Evolutionary conservation across 2,797 vertebrate species (phyloP).

Genomic region (Thamnophis elegans): DNA sequence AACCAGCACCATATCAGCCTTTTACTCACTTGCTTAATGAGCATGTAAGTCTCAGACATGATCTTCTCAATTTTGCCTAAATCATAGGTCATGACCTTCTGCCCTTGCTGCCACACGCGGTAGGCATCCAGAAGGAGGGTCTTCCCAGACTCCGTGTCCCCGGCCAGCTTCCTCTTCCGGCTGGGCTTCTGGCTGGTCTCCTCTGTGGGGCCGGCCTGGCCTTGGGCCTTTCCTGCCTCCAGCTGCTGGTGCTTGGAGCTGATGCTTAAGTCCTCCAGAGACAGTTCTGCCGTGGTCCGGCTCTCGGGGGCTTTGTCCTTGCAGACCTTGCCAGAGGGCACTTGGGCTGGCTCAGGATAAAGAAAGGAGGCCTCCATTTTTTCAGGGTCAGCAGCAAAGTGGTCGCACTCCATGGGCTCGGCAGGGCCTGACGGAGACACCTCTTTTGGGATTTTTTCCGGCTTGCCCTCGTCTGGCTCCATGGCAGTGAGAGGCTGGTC

Average conservation of each 20-base stretch:
- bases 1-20: not conserved
- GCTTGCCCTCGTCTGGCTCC: constrained; percentile 68
- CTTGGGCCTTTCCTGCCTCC: constrained; percentile 63
- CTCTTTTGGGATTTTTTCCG: constrained; percentile 62
- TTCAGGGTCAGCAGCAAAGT: constrained; percentile 68
- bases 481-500: constrained; percentile 66
- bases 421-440: constrained; percentile 61
- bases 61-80: constrained; percentile 93
- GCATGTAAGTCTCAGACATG: constrained; percentile 98
- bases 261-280: constrained; percentile 95
- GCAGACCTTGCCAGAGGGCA: constrained; percentile 46
- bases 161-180: constrained; percentile 92
- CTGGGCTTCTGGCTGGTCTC: constrained; percentile 78
- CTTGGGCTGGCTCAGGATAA: constrained; percentile 63
- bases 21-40: constrained; percentile 90
- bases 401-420: constrained; percentile 90
- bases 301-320: constrained; percentile 78
- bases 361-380: constrained; percentile 62
- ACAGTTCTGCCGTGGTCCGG: constrained; percentile 83
- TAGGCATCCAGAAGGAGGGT: constrained; percentile 93
- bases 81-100: constrained; percentile 94
- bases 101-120: constrained; percentile 97
- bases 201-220: constrained; percentile 53
- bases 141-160: constrained; percentile 92
- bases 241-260: constrained; percentile 84